Percentiles rank a stretch among this genome's conserved stretches.
These are phyloP conservation scores for Cebus imitator DNA, from an alignment of 2,113 vertebrate species.

Conservation along the genomic window DNA sequence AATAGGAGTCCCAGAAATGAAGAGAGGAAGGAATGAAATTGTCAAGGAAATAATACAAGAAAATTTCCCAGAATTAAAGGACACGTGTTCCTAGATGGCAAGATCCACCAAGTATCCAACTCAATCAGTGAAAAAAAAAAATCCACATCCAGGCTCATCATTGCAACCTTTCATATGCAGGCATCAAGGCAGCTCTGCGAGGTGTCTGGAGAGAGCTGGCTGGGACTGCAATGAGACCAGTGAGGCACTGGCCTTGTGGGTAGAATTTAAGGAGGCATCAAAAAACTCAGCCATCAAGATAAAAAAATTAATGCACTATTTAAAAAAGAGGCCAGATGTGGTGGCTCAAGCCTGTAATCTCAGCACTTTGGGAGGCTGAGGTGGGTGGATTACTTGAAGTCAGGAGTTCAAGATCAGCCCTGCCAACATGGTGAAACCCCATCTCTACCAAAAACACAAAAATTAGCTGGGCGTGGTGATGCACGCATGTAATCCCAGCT, in stretches of 20 bases:
- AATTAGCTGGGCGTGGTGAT: no score
- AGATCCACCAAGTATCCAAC: background rate
- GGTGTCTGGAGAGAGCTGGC: background rate
- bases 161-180: background rate
- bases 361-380: no score
- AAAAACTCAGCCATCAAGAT: background rate
- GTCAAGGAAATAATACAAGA: constrained; percentile 10
- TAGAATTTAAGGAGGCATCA: background rate
- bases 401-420: no score
- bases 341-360: no score
- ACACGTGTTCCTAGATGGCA: background rate
- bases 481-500: no score
- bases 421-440: no score
- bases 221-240: no score
- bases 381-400: no score
- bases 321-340: no score
- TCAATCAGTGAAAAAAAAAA: background rate
- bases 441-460: no score
- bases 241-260: background rate
- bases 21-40: background rate
- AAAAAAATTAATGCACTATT: background rate
- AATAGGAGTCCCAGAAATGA: background rate
- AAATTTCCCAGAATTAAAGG: background rate
- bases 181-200: background rate
- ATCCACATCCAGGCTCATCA: background rate